Evolutionary conservation across 2,888 invertebrate genomes (phyloP).

Genomic region (Urechis unicinctus): DNA sequence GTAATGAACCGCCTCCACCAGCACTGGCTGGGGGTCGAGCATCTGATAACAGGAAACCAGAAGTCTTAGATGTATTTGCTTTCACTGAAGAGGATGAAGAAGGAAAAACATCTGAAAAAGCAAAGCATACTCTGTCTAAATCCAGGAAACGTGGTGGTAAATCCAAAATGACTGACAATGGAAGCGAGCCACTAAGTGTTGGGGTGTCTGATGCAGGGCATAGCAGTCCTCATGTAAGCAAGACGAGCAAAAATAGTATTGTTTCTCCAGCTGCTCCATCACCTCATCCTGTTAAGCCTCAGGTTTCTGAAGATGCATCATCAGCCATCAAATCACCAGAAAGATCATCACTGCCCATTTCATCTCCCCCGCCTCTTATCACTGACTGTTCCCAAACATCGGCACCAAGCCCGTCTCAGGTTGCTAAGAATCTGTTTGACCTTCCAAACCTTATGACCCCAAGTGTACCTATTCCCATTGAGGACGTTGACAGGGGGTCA

Average conservation of each 20-base stretch:
- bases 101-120: not conserved
- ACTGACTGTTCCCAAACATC: not conserved
- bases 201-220: no score
- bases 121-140: not conserved
- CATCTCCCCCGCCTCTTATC: not conserved
- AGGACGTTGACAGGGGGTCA: not conserved
- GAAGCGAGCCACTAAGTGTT: not conserved
- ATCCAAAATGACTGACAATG: not conserved
- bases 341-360: not conserved
- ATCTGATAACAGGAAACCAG: not conserved
- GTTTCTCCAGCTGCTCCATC: no score
- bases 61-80: not conserved
- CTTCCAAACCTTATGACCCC: not conserved
- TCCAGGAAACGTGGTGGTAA: not conserved
- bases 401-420: not conserved
- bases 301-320: no score
- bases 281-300: no score
- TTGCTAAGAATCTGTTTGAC: not conserved
- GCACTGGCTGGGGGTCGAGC: slow-evolving; percentile 4
- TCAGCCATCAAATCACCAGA: not conserved
- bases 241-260: no score
- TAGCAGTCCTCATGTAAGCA: no score
- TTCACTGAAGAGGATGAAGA: not conserved
- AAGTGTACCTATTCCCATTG: not conserved
- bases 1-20: slow-evolving; percentile 10